Conservation (phyloP, 1,140 invertebrate species). For the Spodoptera litura region DNA sequence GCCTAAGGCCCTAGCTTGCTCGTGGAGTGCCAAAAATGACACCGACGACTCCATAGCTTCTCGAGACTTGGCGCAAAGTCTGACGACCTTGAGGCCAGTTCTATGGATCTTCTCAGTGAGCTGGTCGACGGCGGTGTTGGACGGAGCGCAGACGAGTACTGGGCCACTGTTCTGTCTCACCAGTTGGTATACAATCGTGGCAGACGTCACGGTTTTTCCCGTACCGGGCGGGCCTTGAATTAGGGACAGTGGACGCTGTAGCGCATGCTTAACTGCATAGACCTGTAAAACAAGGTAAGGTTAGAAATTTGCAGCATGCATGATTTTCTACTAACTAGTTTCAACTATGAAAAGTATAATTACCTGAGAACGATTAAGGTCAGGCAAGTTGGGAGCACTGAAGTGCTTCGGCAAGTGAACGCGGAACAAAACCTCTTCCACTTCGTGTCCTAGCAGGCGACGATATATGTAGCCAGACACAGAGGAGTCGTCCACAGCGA, state of each 20-base stretch:
- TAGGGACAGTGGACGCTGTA: conserved; percentile 97
- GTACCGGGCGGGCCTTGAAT: conserved; percentile 98
- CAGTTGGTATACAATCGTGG: conserved; percentile 99
- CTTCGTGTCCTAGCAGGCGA: conserved; percentile 97
- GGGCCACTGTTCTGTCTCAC: conserved; percentile 97
- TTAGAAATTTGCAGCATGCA: neutral
- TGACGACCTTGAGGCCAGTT: conserved; percentile 98
- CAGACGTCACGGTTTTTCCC: conserved; percentile 99
- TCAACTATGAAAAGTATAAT: neutral
- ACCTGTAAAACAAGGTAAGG: conserved; percentile 87
- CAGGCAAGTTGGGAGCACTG: conserved; percentile 98
- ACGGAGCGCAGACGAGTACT: conserved; percentile 99
- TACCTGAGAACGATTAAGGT: conserved; percentile 97
- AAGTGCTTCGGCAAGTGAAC: conserved; percentile 98
- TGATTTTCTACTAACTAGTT: neutral
- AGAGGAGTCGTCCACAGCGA: conserved; percentile 98
- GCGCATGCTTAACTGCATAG: conserved; percentile 99
- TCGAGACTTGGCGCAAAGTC: conserved; percentile 98
- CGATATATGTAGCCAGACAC: conserved; percentile 99
- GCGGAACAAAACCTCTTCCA: conserved; percentile 97
- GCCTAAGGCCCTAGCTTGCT: conserved; percentile 98
- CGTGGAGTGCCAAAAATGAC: conserved; percentile 98
- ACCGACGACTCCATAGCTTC: conserved; percentile 99
- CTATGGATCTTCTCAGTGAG: conserved; percentile 99
- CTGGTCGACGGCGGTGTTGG: conserved; percentile 99